Evolutionary conservation across 1,140 invertebrate genomes (phyloP), one percentile per base, ranked within the genome.

Genomic region (Anoplolepis gracilipes): DNA sequence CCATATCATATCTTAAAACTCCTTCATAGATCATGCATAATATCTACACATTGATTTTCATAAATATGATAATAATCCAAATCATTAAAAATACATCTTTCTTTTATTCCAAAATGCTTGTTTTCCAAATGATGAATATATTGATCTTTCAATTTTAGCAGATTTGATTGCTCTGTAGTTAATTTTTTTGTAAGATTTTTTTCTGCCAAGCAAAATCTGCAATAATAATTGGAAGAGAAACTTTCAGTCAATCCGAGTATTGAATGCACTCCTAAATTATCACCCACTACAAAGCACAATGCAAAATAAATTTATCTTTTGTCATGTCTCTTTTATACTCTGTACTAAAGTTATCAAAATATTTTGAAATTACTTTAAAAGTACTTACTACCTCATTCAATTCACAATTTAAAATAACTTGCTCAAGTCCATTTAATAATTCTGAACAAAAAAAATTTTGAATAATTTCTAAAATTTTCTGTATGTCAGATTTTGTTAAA

Each of bases 1-100:
- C 65, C 39, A 69, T 69, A 42, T 69, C 11, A 16, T 69, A 69
- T 69, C 65, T 69, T 46, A 69, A 69, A 46, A 46, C 13, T n/a
- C n/a, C 39, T 69, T 69, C 39, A 49, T 69, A 69, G 4, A 69
- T 46, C 65, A 4, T 69, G 65, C 65, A 69, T 69, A 69, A 30
- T 13, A 8, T 69, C 8, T 28, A 49, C 16, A 46, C 65, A 69
- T 28, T 28, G 39, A 69, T 69, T 65, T 65, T 22, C 64, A 65
- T 65, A 39, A 65, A 65, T 65, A 39, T 65, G 64, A 11, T 42
- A 65, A 65, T 65, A 65, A 13, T 22, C 33, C 19, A 65, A 65
- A 39, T 65, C 33, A 42, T 42, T 39, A 65, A 65, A 65, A 25
- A 65, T 65, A 39, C 64, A 65, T 65, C 64, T 65, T n/a, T 65